Evolutionary conservation across 2,113 vertebrate genomes (phyloP), one percentile per base, ranked within the genome.

Genomic region (Glaucidium brasilianum): DNA sequence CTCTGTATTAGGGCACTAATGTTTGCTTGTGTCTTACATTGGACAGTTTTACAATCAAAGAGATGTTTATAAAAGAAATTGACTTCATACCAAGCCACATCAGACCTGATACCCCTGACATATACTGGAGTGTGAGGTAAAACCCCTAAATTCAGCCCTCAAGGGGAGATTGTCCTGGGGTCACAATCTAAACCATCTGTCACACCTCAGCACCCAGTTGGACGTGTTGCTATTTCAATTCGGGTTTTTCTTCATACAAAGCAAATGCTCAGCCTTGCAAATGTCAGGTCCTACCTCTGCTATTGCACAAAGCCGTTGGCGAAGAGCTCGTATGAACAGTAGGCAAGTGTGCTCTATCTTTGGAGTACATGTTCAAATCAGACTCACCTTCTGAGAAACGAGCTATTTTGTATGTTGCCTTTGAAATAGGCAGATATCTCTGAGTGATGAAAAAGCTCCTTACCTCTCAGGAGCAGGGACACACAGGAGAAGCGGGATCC

Each of bases 181-280:
- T 6, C 55, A 15, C 25, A 34, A 39, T 15, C 34, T 12, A 19
- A 29, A 37, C 19, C 8, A 5, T 13, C 6, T 37, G 32, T 25
- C 6, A 1, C n/a, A 15, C 2, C 0, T 0, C 30, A 85, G 60
- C 34, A 34, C 68, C 15, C 43, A 15, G 35, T 8, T 34, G 20
- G 25, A 37, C 1, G 1, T 3, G 13, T 5, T 53, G 66, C 39
- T 81, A 1, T 19, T 59, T 30, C 27, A 34, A 15, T 35, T 67
- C 1, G 22, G 9, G 12, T 6, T 92, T 75, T 39, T 19, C 49
- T 39, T 55, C 58, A 41, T 3, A 5, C 17, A 37, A 64, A 80
- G 26, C 8, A 88, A 84, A n/a, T 0, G 8, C 35, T 72, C n/a
- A 55, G n/a, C 47, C 37, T 43, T 17, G 63, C 5, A 19, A 34